phyloP scores from a whole-genome alignment of 2,797 vertebrate species.

The Anabas testudineus region DNA sequence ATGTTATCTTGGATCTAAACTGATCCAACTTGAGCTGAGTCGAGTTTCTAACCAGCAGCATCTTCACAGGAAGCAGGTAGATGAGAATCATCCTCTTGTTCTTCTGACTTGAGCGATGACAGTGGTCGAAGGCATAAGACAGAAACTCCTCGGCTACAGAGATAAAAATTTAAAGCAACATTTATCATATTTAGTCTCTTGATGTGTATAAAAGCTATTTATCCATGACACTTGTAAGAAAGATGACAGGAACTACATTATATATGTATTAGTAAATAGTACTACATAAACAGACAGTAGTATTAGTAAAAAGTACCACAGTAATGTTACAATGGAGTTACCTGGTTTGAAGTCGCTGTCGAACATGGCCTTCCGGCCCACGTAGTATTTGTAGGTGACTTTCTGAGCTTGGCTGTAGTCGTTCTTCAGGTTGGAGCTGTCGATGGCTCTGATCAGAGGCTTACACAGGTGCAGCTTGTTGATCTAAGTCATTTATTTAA shows the following conservation, averaged over 20 bases:
- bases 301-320: background rate
- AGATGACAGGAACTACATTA: background rate
- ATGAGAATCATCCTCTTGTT: conserved; percentile 98
- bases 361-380: conserved; percentile 98
- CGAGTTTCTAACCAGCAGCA: conserved; percentile 87
- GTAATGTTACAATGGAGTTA: conserved; percentile 34
- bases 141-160: conserved; percentile 93
- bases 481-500: conserved; percentile 84
- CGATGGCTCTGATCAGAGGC: conserved; percentile 96
- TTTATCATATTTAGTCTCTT: background rate
- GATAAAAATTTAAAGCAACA: background rate
- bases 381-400: conserved; percentile 96
- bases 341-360: conserved; percentile 98
- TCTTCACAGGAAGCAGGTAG: conserved; percentile 96
- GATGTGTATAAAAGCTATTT: too few relatives aligned
- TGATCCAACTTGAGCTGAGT: too few relatives aligned
- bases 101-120: conserved; percentile 94
- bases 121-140: conserved; percentile 93
- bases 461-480: conserved; percentile 97
- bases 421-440: conserved; percentile 96
- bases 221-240: too few relatives aligned
- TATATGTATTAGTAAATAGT: background rate
- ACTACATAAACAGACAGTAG: background rate
- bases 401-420: conserved; percentile 95
- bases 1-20: background rate